Evolutionary conservation across 2,888 invertebrate species (phyloP), one percentile per base, ranked within the genome.

Genomic region (Polydesmus complanatus): DNA sequence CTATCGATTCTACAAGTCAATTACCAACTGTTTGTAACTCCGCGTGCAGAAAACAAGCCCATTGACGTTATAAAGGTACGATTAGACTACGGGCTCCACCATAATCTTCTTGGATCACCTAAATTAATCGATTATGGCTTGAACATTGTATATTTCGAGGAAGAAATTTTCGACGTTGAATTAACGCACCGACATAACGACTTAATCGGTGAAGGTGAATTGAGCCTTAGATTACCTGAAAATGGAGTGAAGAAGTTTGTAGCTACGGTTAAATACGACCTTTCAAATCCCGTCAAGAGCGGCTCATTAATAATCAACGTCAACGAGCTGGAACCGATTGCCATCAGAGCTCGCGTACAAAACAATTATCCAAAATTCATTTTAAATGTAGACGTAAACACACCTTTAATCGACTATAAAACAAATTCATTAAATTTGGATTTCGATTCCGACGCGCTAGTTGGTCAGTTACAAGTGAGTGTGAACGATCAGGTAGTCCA

Each of bases 391-490:
- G 49, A 19, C 3, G 56, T 64, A 19, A 37, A 18, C 11, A 64
- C 66, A n/a, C 61, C 66, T 21, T 62, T 65, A 23, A 25, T 21
- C 51, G 64, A 62, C 5, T 67, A 61, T 50, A 61, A 66, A 54
- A 61, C 27, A 8, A 47, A 56, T 23, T 54, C 26, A 3, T 59
- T 47, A 5, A 63, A 59, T 37, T 8, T 63, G 3, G 27, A 50
- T 19, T 64, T 55, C 52, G 59, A 64, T 52, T 23, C 54, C 22
- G 5, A 56, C 3, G 27, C 27, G 14, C 22, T 19, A 14, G 50
- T 49, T 18, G 50, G 50, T 27, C 19, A 25, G 37, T 52, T 19
- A 21, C 1, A 52, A 22, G 27, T 54, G 3, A 19, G 3, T 11
- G 23, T 55, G 18, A 47, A 27, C 27, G 21, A 23, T 21, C 8